Percentiles rank a stretch among this genome's conserved stretches.
These are phyloP conservation scores for Lucinisca nassula DNA, from an alignment of 2,888 invertebrate species.

Conservation along the genomic window DNA sequence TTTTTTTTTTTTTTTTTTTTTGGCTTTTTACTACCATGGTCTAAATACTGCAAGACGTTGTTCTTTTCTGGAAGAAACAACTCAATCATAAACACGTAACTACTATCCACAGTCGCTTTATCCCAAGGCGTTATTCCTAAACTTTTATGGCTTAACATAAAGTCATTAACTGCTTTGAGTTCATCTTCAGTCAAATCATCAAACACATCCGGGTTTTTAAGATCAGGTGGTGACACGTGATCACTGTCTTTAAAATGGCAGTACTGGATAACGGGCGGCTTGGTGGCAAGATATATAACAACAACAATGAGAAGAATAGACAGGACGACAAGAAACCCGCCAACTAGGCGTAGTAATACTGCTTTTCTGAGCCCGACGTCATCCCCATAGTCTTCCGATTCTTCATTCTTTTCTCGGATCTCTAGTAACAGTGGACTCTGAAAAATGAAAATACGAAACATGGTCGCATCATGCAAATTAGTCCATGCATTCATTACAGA, in stretches of 20 bases:
- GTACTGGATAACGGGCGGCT: neutral
- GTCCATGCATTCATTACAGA: too few relatives aligned
- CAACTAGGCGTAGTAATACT: neutral
- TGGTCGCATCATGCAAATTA: too few relatives aligned
- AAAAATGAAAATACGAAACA: neutral
- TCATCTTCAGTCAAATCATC: conserved; percentile 79
- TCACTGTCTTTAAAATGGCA: conserved; percentile 29
- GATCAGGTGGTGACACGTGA: conserved; percentile 65
- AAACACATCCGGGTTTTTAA: conserved; percentile 74
- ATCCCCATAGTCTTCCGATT: neutral
- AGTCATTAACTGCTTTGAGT: conserved; percentile 68
- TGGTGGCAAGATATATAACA: conserved; percentile 36
- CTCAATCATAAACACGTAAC: conserved; percentile 77
- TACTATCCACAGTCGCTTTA: conserved; percentile 66
- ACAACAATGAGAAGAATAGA: conserved; percentile 33
- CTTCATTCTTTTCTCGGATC: neutral
- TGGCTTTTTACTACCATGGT: conserved; percentile 64
- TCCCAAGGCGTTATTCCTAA: conserved; percentile 63
- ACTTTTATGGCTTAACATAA: conserved; percentile 58
- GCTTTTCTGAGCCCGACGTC: neutral
- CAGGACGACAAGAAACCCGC: conserved; percentile 2
- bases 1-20: too few relatives aligned
- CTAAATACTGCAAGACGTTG: conserved; percentile 70
- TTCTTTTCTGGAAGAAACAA: conserved; percentile 75
- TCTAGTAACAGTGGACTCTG: neutral